These are phyloP conservation scores for Hanleya hanleyi DNA, from an alignment of 2,888 invertebrate genomes.

Conservation along the genomic window DNA sequence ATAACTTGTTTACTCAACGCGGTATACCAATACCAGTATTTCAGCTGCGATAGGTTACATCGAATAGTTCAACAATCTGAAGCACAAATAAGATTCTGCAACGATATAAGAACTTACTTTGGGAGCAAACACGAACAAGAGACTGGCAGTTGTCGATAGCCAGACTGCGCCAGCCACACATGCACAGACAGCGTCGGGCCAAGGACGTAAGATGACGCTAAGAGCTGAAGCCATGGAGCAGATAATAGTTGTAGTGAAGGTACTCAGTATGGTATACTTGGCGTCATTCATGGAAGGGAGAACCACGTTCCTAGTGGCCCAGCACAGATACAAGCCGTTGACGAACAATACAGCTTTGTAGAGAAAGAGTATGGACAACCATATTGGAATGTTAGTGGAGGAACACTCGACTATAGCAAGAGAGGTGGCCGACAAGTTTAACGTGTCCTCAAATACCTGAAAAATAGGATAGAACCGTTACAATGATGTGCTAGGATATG, in stretches of 20 bases:
- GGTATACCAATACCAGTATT: too few relatives aligned
- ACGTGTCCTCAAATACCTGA: slow-evolving; percentile 5
- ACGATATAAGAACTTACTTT: slow-evolving; percentile 51
- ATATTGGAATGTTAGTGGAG: slow-evolving; percentile 43
- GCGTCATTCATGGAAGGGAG: slow-evolving; percentile 61
- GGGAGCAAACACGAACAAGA: slow-evolving; percentile 53
- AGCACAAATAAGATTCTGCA: too few relatives aligned
- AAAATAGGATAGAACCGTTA: not conserved
- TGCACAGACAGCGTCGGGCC: slow-evolving; percentile 48
- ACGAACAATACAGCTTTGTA: slow-evolving; percentile 52
- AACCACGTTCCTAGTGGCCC: slow-evolving; percentile 55
- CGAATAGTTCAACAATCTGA: too few relatives aligned
- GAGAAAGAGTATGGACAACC: slow-evolving; percentile 48
- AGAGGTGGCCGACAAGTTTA: slow-evolving; percentile 2
- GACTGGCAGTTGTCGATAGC: slow-evolving; percentile 42
- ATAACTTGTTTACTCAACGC: too few relatives aligned
- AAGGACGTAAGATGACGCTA: slow-evolving; percentile 37
- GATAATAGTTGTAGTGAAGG: slow-evolving; percentile 44
- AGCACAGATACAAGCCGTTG: slow-evolving; percentile 55
- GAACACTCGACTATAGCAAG: slow-evolving; percentile 25
- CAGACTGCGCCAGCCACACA: slow-evolving; percentile 44
- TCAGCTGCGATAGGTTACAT: too few relatives aligned
- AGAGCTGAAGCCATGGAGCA: slow-evolving; percentile 44
- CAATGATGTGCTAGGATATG: too few relatives aligned
- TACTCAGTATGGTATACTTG: slow-evolving; percentile 45